phyloP scores from a whole-genome alignment of 2,888 invertebrate genomes.

The Tyria jacobaeae region DNA sequence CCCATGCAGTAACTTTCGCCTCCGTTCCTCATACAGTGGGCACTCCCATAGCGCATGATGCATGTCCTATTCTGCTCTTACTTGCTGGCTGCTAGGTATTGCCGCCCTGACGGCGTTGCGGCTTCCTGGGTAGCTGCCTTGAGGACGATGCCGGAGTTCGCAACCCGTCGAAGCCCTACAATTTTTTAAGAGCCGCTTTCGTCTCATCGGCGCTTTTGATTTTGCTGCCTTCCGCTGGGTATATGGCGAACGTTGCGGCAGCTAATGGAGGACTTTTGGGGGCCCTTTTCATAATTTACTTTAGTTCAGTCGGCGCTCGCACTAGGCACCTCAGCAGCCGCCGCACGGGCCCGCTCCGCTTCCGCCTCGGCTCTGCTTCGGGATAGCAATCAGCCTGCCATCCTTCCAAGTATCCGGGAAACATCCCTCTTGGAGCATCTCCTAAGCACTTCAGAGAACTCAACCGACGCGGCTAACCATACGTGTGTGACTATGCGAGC shows the following conservation, averaged over 20 bases:
- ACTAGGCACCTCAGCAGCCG: no score
- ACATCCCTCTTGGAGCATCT: constrained; percentile 23
- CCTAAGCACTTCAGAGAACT: neutral
- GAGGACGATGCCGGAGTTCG: neutral
- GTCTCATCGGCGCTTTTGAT: neutral
- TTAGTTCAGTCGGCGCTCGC: no score
- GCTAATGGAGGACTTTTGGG: no score
- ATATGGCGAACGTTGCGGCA: neutral
- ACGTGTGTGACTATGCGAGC: neutral
- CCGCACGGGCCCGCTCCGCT: no score
- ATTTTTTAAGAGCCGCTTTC: neutral
- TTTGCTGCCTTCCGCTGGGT: neutral
- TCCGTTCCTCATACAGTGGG: neutral
- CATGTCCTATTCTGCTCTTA: neutral
- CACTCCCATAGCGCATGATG: constrained; percentile 10
- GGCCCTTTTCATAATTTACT: no score
- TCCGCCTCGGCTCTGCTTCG: no score
- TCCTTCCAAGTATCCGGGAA: no score
- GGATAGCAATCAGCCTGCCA: no score
- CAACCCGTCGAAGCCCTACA: neutral
- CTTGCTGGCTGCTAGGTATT: neutral
- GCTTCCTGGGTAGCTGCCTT: neutral
- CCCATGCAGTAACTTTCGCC: neutral
- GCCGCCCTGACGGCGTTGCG: neutral
- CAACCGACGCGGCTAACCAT: neutral